Conservation (phyloP, 2,113 vertebrate genomes). For the Cynoglossus semilaevis region DNA sequence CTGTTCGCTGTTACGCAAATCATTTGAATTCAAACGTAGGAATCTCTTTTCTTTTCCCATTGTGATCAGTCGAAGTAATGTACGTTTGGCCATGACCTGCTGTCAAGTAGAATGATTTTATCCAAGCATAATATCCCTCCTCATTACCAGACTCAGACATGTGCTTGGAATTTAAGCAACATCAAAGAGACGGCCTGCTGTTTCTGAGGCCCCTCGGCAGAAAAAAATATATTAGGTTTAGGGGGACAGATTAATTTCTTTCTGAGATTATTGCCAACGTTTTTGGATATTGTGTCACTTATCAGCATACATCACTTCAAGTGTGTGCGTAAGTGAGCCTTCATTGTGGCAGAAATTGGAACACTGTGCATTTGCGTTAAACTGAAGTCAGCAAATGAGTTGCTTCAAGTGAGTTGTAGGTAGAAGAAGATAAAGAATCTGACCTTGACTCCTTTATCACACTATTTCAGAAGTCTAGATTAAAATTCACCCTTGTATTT, state of each 20-base stretch:
- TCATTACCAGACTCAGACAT: slow-evolving; percentile 46
- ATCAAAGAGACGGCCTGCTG: slow-evolving; percentile 55
- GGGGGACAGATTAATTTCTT: slow-evolving; percentile 35
- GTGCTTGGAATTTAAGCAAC: slow-evolving; percentile 34
- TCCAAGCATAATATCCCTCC: slow-evolving; percentile 54
- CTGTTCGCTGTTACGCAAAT: background rate
- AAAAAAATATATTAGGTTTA: slow-evolving; percentile 30
- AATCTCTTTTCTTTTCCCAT: slow-evolving; percentile 2
- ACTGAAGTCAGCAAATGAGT: too few relatives aligned
- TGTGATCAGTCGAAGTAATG: slow-evolving; percentile 25
- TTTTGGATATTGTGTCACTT: slow-evolving; percentile 1
- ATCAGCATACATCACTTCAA: too few relatives aligned
- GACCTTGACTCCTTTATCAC: too few relatives aligned
- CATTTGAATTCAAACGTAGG: slow-evolving; percentile 39
- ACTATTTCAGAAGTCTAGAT: too few relatives aligned
- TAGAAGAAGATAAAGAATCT: too few relatives aligned
- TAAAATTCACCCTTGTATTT: too few relatives aligned
- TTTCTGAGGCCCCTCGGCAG: slow-evolving; percentile 27
- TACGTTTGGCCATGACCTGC: slow-evolving; percentile 32
- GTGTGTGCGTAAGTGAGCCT: background rate
- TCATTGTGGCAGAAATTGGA: background rate
- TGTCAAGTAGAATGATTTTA: slow-evolving; percentile 39
- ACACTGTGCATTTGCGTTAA: too few relatives aligned
- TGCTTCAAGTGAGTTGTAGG: too few relatives aligned
- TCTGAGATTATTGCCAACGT: slow-evolving; percentile 23